Base-by-base conservation (phyloP, 2,113 vertebrate genomes). In the Mustela nigripes region DNA sequence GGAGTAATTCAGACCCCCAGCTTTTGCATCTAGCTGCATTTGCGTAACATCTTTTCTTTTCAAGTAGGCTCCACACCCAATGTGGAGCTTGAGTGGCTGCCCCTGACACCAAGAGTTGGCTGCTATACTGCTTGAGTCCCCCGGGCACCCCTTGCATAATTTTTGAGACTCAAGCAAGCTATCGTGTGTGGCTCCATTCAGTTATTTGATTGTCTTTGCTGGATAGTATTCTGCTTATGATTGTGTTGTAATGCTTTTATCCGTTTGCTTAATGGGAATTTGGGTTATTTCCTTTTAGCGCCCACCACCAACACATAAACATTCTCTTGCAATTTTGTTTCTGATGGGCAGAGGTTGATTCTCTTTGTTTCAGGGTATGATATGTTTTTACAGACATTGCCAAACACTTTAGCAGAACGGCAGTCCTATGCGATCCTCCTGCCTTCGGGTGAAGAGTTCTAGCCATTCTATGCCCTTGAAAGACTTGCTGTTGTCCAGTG, bases 301-400 rank as follows among this genome's bases (percentile, higher is more conserved):
- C 16, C 67, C 48, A n/a, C 58, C 31, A 53, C 65, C 4, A 11
- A 48, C 36, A 19, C 33, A 2, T 50, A 24, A 50, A 69, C 15
- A 19, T 76, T 28, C 60, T 78, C 10, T 22, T 7, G 19, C 8
- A 4, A 0, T 2, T 16, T 18, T 5, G 11, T 42, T 28, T 22
- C 69, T 63, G 18, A 69, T 12, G 53, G 62, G 33, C 16, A 56
- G 10, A 69, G 10, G 50, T 28, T 14, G 33, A 39, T 21, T 62
- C 26, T 39, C 39, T 15, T 62, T 21, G 53, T 28, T 45, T 2
- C 1, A 1, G 28, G 4, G 7, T 14, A 0, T 42, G 80, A 4
- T 78, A 36, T 1, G 48, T 56, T 89, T 78, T 67, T 26, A 21
- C 3, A 24, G 33, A 53, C 26, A 0, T 7, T 0, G 12, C 71